Percentiles rank a stretch among this genome's conserved stretches.
phyloP scores from a whole-genome alignment of 2,888 invertebrate genomes.

The Drosophila monieri region DNA sequence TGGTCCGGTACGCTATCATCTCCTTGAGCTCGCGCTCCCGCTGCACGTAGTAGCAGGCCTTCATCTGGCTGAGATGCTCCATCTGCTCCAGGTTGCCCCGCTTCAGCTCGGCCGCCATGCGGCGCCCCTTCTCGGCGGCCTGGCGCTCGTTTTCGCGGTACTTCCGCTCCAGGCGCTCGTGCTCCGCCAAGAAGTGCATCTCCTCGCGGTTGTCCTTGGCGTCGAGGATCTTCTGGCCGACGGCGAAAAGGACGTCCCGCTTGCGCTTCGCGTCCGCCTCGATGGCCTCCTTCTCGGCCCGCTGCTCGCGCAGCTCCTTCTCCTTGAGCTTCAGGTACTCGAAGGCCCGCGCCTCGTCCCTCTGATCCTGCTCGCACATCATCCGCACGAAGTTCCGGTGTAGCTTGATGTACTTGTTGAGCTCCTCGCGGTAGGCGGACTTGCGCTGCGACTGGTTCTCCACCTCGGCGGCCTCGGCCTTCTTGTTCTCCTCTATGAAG shows the following conservation, averaged over 20 bases:
- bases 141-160: conserved; percentile 61
- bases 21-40: conserved; percentile 53
- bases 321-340: conserved; percentile 55
- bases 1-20: conserved; percentile 32
- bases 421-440: conserved; percentile 57
- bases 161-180: conserved; percentile 63
- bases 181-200: conserved; percentile 64
- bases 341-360: conserved; percentile 62
- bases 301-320: conserved; percentile 34
- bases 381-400: conserved; percentile 53
- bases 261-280: conserved; percentile 45
- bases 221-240: conserved; percentile 67
- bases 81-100: conserved; percentile 50
- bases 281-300: conserved; percentile 41
- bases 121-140: conserved; percentile 47
- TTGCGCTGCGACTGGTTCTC: conserved; percentile 33
- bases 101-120: conserved; percentile 50
- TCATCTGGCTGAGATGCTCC: conserved; percentile 45
- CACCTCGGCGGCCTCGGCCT: conserved; percentile 37
- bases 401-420: conserved; percentile 48
- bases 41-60: conserved; percentile 59
- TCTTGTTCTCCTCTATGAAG: conserved; percentile 53
- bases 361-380: conserved; percentile 65
- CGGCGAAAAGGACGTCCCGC: conserved; percentile 47
- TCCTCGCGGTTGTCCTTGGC: conserved; percentile 65